These are phyloP conservation scores for Escarpia spicata DNA, from an alignment of 2,888 invertebrate genomes.

Conservation along the genomic window DNA sequence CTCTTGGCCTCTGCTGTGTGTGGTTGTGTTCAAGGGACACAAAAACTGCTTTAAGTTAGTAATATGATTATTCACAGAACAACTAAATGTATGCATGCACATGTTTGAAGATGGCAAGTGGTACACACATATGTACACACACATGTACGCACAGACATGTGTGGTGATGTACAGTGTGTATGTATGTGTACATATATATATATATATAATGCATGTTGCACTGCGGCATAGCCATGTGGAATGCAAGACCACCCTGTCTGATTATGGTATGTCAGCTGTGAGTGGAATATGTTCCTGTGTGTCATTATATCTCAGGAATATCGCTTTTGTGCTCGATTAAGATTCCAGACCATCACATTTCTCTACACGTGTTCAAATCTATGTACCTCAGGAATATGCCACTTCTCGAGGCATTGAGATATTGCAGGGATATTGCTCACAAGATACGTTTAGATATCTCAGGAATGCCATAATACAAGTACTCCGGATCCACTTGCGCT, in stretches of 20 bases:
- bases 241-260: background rate
- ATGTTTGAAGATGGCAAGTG: background rate
- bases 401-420: background rate
- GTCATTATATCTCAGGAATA: background rate
- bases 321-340: background rate
- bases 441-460: background rate
- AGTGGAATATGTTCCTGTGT: background rate
- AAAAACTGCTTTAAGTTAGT: background rate
- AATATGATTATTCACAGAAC: background rate
- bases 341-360: background rate
- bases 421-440: background rate
- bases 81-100: background rate
- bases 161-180: no score
- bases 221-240: background rate
- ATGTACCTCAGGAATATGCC: background rate
- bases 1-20: no score
- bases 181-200: background rate
- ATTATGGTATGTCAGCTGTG: background rate
- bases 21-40: no score
- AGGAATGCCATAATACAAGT: background rate
- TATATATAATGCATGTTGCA: background rate
- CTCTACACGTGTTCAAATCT: background rate
- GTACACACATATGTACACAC: background rate
- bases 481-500: background rate
- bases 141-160: no score